Base-by-base conservation (phyloP, 1,140 invertebrate genomes). In the Formica selysi region DNA sequence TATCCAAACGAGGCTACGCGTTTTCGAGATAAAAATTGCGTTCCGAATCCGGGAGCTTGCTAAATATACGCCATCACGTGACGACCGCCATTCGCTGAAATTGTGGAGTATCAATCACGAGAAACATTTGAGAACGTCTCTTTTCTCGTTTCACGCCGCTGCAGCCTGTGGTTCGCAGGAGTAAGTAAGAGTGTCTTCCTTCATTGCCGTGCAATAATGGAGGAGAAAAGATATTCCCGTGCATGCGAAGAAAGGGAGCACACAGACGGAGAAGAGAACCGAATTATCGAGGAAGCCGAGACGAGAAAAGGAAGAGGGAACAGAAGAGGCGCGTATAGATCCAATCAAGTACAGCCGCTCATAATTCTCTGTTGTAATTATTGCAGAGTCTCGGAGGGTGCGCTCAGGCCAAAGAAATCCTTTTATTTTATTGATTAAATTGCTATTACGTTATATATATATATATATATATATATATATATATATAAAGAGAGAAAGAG, bases 381-480 rank as follows among this genome's bases (percentile, higher is more conserved):
- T 94, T 92, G 92, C 91, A 89, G 76, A 90, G 88, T 93, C 91
- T 89, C 88, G 89, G 87, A 92, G 88, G 86, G 87, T 89, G 90
- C 87, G 78, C 81, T 88, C 80, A 62, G 59, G 76, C 81, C 71
- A 90, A 90, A 90, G 80, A 86, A 87, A 91, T 93, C 81, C 87
- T 94, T 91, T 94, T 94, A 91, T 94, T 94, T 94, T 93, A 93
- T 94, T 94, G 92, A 94, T 94, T 93, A 93, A 94, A 93, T 92
- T 93, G 92, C 92, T 91, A 91, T 94, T 94, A 93, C 92, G 87
- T 93, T 93, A 92, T 29, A 76, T 48, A 13, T 48, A 48, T 48
- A 48, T 48, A 48, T 5, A 48, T 48, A 48, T 41, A 41, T 41
- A 41, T 41, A 41, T 41, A n/a, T n/a, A 41, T 41, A 41, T 41